Base-by-base conservation (phyloP, 2,797 vertebrate genomes). In the Delichon dasypus region DNA sequence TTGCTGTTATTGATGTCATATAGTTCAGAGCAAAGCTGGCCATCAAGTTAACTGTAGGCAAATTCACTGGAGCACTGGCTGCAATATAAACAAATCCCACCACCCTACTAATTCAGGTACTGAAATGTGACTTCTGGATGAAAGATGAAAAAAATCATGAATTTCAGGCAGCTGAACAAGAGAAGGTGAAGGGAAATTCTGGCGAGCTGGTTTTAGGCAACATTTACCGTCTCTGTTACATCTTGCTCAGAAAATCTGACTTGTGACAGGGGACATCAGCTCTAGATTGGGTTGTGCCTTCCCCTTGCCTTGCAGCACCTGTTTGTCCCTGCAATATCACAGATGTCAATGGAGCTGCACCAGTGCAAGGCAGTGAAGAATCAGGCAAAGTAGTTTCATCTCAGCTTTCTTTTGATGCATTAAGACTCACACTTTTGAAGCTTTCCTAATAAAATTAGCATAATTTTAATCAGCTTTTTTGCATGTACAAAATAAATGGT, bases 1-100 rank as follows among this genome's bases (percentile, higher is more conserved):
- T 96, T 92, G 77, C 22, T 94, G 64, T 96, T 96, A 93, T 79
- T 6, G 0, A 91, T 81, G 93, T 78, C 66, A 76, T 54, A 79
- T 38, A 83, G 65, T 65, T 89, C 65, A 68, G 68, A 95, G 86
- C 51, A 88, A 90, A 93, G 74, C 75, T 82, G 86, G 78, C 68
- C 73, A 71, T 75, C 88, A 83, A 90, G 90, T 90, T 53, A 92
- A 89, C 74, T 62, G 36, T 58, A 73, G 77, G 58, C 42, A 95
- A 95, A 95, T 87, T 88, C 68, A 36, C n/a, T 40, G 23, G 66
- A 70, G 79, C 1, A 17, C 30, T 16, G 25, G 23, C 48, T 78
- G 42, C 38, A 66, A 36, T 26, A 11, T 47, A 79, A 93, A 65
- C 40, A 89, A 86, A 86, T 78, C 2, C 2, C 51, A 78, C 36